Evolutionary conservation across 2,797 vertebrate genomes (phyloP).

Genomic region (Mormyrus hasselquistii): DNA sequence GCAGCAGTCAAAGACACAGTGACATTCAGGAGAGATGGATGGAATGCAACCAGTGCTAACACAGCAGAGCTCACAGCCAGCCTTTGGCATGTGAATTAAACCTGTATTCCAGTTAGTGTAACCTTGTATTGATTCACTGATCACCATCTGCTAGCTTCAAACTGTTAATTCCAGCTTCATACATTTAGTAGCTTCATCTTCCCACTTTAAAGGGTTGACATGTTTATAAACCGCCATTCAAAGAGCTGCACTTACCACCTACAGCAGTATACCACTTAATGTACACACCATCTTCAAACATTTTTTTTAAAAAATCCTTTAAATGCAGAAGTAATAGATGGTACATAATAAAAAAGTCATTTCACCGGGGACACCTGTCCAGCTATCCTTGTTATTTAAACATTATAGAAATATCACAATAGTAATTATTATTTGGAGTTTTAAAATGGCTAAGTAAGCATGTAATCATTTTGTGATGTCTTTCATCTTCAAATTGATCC

Average conservation of each 20-base stretch:
- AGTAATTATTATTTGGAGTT: background rate
- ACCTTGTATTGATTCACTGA: background rate
- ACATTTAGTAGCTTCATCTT: slow-evolving; percentile 96
- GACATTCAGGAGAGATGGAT: background rate
- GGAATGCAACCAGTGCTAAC: background rate
- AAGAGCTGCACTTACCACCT: slow-evolving; percentile 82
- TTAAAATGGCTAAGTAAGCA: background rate
- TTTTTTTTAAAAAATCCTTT: background rate
- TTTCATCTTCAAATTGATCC: slow-evolving; percentile 56
- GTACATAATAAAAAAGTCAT: background rate
- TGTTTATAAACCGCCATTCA: slow-evolving; percentile 86
- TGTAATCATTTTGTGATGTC: background rate
- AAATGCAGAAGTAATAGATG: background rate
- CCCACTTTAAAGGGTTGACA: slow-evolving; percentile 95
- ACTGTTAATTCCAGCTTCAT: slow-evolving; percentile 87
- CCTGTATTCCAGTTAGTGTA: slow-evolving; percentile 40
- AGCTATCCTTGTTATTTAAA: background rate
- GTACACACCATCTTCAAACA: slow-evolving; percentile 76
- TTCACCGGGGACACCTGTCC: background rate
- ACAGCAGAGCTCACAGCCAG: background rate
- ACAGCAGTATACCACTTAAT: slow-evolving; percentile 85
- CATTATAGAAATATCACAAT: background rate
- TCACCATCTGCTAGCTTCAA: slow-evolving; percentile 78
- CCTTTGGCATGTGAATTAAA: slow-evolving; percentile 66
- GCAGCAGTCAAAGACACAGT: background rate